Evolutionary conservation across 2,888 invertebrate species (phyloP), one percentile per base, ranked within the genome.

Genomic region (Amaurobius ferox): DNA sequence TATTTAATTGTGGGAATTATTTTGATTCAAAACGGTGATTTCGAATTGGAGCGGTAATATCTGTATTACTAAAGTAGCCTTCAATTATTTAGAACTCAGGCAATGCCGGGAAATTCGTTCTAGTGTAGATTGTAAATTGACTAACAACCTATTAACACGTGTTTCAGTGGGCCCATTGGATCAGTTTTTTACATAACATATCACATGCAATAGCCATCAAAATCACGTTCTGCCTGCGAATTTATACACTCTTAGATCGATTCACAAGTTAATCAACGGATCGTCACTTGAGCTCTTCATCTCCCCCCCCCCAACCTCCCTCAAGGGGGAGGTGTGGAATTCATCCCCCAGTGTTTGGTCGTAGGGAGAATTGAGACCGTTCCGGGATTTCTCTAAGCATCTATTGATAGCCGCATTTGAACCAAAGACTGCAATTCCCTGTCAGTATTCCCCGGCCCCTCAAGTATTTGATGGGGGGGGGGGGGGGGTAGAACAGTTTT

Each of bases 241-340:
- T 68, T 26, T 39, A 68, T 32, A 39, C 13, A 35, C 68, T 32
- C 48, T 29, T 26, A 35, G 64, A 76, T 77, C 77, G 71, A 72
- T 83, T 72, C 55, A 70, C 26, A 70, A 66, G 71, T 72, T 83
- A 83, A 83, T 83, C 83, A 83, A 83, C 83, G 77, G 62, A 77
- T 83, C 77, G 83, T 83, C 83, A 77, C 83, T 83, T 35, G 66
- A 83, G 29, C 11, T 29, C 73, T 19, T 28, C 28, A 26, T 64
- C 55, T 35, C 55, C 39, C 40, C 23, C 35, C 29, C 62, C 28
- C 28, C 66, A 28, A 44, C 48, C 3, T 64, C 64, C n/a, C 79
- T 16, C 28, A 0, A 35, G 39, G 62, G 73, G 39, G 64, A 19
- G 64, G 74, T 3, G 23, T 3, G 23, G 55, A 5, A 1, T 16